Evolutionary conservation across 2,113 vertebrate genomes (phyloP), one percentile per base, ranked within the genome.

Genomic region (Upupa epops): DNA sequence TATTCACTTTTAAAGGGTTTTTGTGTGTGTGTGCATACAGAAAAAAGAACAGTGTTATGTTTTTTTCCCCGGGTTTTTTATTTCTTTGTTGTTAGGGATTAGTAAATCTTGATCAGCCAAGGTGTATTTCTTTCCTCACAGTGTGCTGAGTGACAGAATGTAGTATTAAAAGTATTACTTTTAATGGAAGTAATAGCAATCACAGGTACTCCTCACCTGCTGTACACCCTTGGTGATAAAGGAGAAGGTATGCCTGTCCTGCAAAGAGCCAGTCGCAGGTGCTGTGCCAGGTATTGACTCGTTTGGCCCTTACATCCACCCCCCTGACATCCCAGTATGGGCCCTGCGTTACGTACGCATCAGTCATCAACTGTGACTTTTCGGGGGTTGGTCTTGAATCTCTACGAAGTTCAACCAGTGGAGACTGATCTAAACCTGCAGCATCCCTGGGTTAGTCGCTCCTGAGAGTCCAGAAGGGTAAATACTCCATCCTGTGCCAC

Each of bases 201-300:
- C 17, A 5, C 45, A 2, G 5, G 8, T 11, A 3, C 5, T 91
- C 36, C 56, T 56, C 54, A 42, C 11, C 17, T 7, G 1, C 28
- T 0, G 8, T 3, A 63, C 19, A 5, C 12, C 0, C 55, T n/a
- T 32, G 71, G 17, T 17, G 2, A 0, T 9, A 16, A 19, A 17
- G 48, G 42, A 11, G 72, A 19, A 12, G 25, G 60, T 46, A 6
- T 2, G 15, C 24, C 68, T 22, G 0, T 29, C 36, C 63, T 20
- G 75, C 46, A 12, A 29, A 17, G 45, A 28, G 63, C 52, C 51
- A 6, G 42, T 25, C 2, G 3, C 56, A 17, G 45, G 32, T 8
- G 1, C 55, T 2, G 34, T 2, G 56, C 58, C 42, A 19, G 17
- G 6, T 4, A 0, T 2, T 34, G 34, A 2, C 49, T 60, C 6